Conservation (phyloP, 53 echinoderm and acorn worm species). For the Actinopyga echinites region DNA sequence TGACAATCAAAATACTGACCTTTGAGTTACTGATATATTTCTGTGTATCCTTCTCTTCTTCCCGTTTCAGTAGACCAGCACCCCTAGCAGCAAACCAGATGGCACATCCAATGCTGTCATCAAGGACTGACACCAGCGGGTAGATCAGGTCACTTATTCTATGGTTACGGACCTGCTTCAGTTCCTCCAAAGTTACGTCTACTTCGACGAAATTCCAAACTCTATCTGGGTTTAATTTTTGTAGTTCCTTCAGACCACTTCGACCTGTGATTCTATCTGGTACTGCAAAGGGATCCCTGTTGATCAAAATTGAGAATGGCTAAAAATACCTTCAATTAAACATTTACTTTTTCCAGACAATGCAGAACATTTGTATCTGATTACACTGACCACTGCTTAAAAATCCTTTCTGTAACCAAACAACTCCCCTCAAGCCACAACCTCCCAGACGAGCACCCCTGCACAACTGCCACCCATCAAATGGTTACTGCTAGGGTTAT, state of each 20-base stretch:
- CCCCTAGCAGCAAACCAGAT: slow-evolving; percentile 99
- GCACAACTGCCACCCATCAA: no score
- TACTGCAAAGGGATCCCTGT: slow-evolving; percentile 63
- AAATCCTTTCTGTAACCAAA: no score
- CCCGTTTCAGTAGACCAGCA: slow-evolving; percentile 21
- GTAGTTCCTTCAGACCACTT: slow-evolving; percentile 70
- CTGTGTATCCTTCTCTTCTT: background rate
- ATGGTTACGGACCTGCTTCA: slow-evolving; percentile 60
- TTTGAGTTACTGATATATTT: slow-evolving; percentile 50
- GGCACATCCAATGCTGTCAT: slow-evolving; percentile 98
- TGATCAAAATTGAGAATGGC: background rate
- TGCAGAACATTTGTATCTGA: no score
- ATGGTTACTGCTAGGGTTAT: no score
- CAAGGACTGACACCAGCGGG: slow-evolving; percentile 80
- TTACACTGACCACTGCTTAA: no score
- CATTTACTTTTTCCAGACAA: no score
- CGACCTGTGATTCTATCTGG: slow-evolving; percentile 85
- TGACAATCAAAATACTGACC: background rate
- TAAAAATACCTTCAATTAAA: no score
- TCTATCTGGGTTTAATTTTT: slow-evolving; percentile 62
- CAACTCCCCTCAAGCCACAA: no score
- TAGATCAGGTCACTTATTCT: slow-evolving; percentile 79
- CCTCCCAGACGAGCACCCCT: no score
- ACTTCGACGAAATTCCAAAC: slow-evolving; percentile 92
- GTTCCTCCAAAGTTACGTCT: slow-evolving; percentile 72